phyloP scores from a whole-genome alignment of 2,888 invertebrate species.

The Eurois occulta region DNA sequence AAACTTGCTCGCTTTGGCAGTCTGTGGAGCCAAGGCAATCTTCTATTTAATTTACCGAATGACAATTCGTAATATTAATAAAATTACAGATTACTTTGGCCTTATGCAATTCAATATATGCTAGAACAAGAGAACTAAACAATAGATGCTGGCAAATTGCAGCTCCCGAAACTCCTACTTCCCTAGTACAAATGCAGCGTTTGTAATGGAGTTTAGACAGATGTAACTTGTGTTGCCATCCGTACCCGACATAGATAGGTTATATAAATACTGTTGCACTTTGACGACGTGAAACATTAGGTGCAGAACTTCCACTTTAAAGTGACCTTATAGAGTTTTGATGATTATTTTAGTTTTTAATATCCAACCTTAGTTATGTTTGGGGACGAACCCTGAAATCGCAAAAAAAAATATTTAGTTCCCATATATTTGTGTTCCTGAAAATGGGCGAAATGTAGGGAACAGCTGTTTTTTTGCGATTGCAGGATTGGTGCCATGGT shows the following conservation, averaged over 20 bases:
- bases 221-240: constrained; percentile 56
- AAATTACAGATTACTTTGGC: background rate
- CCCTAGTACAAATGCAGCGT: constrained; percentile 46
- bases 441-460: too few species aligned
- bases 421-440: too few species aligned
- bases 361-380: too few species aligned
- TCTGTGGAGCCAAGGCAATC: background rate
- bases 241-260: constrained; percentile 31
- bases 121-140: constrained; percentile 22
- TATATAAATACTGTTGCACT: constrained; percentile 38
- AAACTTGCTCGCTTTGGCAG: background rate
- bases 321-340: background rate
- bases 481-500: too few species aligned
- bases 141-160: constrained; percentile 37
- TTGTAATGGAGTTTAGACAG: constrained; percentile 61
- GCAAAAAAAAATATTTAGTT: too few species aligned
- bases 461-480: too few species aligned
- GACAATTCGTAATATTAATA: background rate
- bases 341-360: too few species aligned
- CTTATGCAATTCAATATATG: constrained; percentile 1
- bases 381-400: too few species aligned
- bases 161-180: constrained; percentile 30
- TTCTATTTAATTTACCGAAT: background rate
- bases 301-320: constrained; percentile 45
- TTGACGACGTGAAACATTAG: background rate